phyloP scores from a whole-genome alignment of 1,140 invertebrate species.

The Galleria mellonella region DNA sequence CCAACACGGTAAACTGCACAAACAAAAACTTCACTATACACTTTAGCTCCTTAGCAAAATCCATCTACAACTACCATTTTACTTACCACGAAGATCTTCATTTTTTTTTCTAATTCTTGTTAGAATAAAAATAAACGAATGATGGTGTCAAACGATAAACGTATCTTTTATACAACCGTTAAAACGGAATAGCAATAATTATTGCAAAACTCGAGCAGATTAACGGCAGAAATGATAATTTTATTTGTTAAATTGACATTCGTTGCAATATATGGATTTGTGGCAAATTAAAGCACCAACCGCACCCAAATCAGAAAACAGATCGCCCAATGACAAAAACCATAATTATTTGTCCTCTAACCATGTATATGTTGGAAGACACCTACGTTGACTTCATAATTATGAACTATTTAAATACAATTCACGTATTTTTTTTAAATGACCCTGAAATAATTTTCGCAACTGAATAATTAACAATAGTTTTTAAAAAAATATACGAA shows the following conservation, averaged over 20 bases:
- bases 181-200: constrained; percentile 55
- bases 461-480: too few relatives aligned
- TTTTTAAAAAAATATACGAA: too few relatives aligned
- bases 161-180: constrained; percentile 52
- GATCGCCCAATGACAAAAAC: constrained; percentile 7
- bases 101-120: constrained; percentile 23
- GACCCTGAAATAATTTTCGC: too few relatives aligned
- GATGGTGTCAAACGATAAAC: constrained; percentile 29
- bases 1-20: constrained; percentile 35
- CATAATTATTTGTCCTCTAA: too few relatives aligned
- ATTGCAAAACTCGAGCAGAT: constrained; percentile 43
- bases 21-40: constrained; percentile 6
- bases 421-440: background rate
- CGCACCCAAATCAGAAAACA: constrained; percentile 28
- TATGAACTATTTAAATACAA: background rate
- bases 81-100: constrained; percentile 51
- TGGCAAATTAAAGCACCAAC: constrained; percentile 38
- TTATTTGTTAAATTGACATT: constrained; percentile 52
- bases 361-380: background rate
- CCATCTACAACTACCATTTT: background rate
- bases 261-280: constrained; percentile 41
- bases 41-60: background rate
- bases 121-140: constrained; percentile 34
- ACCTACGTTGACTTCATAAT: background rate
- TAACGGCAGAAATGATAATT: constrained; percentile 57